Evolutionary conservation across 1,140 invertebrate genomes (phyloP).

Genomic region (Drosophila seguyi): DNA sequence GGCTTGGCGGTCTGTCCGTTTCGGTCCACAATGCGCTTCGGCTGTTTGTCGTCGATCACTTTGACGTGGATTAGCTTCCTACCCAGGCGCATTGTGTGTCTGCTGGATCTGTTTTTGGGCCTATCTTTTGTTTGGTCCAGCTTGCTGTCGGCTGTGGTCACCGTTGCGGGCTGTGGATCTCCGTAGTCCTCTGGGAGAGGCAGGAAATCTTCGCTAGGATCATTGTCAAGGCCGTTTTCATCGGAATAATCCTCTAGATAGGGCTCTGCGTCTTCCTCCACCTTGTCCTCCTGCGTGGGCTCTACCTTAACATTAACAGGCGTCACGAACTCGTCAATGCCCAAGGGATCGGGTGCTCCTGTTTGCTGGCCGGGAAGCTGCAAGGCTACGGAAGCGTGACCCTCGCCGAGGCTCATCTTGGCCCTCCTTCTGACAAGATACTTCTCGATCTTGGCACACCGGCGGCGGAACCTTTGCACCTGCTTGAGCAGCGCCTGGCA

Average conservation of each 20-base stretch:
- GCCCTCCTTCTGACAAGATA: conserved; percentile 44
- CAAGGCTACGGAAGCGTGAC: background rate
- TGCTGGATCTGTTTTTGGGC: conserved; percentile 23
- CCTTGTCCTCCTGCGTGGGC: conserved; percentile 1
- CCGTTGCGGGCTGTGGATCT: conserved; percentile 18
- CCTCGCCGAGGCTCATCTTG: conserved; percentile 12
- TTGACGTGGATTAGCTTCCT: conserved; percentile 65
- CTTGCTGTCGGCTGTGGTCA: background rate
- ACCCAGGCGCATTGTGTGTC: conserved; percentile 70
- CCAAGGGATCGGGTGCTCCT: conserved; percentile 44
- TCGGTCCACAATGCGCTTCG: conserved; percentile 69
- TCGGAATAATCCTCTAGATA: conserved; percentile 10
- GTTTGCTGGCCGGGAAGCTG: conserved; percentile 19
- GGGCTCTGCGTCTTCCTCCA: background rate
- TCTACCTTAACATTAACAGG: conserved; percentile 27
- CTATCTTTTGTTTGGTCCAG: background rate
- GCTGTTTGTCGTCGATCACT: conserved; percentile 62
- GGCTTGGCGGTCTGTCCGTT: conserved; percentile 58
- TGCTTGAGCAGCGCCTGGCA: conserved; percentile 56
- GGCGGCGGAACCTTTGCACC: conserved; percentile 53
- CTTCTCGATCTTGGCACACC: conserved; percentile 61
- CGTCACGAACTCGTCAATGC: conserved; percentile 35
- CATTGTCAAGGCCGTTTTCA: conserved; percentile 9
- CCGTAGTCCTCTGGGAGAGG: conserved; percentile 27
- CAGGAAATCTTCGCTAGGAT: conserved; percentile 8